A percentile compares a stretch with the other conserved stretches of the same genome.
Evolutionary conservation across 1,140 invertebrate species (phyloP).

Genomic region (Heliothis subflexa): DNA sequence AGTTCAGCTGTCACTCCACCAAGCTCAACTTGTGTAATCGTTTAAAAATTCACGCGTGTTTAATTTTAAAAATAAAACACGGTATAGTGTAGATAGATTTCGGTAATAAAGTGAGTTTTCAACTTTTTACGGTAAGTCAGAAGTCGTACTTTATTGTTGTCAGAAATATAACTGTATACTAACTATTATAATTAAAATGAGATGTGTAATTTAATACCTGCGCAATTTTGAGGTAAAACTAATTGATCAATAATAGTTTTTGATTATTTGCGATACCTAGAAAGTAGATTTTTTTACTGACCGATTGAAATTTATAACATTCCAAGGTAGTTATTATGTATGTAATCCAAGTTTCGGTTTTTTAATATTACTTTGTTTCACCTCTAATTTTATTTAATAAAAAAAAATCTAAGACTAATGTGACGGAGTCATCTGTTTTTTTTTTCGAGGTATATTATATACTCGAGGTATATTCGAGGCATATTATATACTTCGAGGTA

Average conservation of each 20-base stretch:
- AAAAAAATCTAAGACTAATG: too few relatives aligned
- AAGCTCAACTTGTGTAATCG: conserved; percentile 51
- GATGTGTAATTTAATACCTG: conserved; percentile 39
- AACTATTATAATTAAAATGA: neutral
- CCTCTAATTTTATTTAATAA: too few relatives aligned
- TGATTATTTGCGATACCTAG: neutral
- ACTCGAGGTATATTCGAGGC: too few relatives aligned
- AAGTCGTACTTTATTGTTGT: conserved; percentile 6
- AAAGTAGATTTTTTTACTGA: neutral
- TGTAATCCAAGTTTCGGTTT: too few relatives aligned
- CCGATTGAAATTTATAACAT: too few relatives aligned
- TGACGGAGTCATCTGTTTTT: too few relatives aligned
- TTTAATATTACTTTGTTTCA: too few relatives aligned
- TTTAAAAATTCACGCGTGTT: conserved; percentile 37
- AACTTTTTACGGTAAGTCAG: conserved; percentile 11
- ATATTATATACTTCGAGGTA: too few relatives aligned
- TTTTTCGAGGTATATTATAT: too few relatives aligned
- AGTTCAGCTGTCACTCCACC: conserved; percentile 29
- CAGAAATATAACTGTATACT: neutral
- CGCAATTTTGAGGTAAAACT: neutral
- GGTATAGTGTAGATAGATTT: neutral
- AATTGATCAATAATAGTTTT: neutral
- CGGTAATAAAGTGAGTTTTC: neutral
- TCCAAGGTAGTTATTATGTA: too few relatives aligned
- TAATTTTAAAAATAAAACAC: conserved; percentile 22